phyloP scores from a whole-genome alignment of 2,797 vertebrate genomes.

The Lindbergichthys nudifrons region DNA sequence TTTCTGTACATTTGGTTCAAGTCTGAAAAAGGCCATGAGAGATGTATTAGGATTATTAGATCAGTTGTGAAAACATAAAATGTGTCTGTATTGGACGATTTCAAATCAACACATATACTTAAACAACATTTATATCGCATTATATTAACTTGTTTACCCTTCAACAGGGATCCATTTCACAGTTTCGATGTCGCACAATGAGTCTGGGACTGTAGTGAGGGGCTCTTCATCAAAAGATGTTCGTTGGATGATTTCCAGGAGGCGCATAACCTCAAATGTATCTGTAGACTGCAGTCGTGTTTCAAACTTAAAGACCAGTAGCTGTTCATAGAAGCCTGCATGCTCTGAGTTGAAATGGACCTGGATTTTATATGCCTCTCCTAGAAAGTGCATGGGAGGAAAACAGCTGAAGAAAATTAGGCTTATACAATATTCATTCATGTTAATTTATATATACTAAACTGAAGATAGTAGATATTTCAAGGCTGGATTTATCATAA shows the following conservation, averaged over 20 bases:
- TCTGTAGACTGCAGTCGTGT: constrained; percentile 21
- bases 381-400: constrained; percentile 61
- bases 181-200: neutral
- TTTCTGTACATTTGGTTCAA: neutral
- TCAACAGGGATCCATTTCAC: constrained; percentile 62
- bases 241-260: constrained; percentile 73
- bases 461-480: neutral
- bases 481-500: neutral
- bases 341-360: constrained; percentile 74
- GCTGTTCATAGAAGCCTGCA: constrained; percentile 80
- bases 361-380: constrained; percentile 68
- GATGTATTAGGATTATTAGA: neutral
- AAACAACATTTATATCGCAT: neutral
- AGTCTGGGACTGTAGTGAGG: constrained; percentile 47
- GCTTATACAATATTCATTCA: neutral
- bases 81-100: neutral
- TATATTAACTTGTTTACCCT: constrained; percentile 60
- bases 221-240: constrained; percentile 76
- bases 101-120: neutral
- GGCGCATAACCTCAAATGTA: constrained; percentile 85
- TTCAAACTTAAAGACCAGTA: constrained; percentile 81
- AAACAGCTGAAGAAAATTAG: neutral
- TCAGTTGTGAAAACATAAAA: neutral
- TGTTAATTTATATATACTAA: neutral
- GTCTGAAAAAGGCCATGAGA: neutral